phyloP scores from a whole-genome alignment of 2,888 invertebrate species.

The Calliopum simillimum region DNA sequence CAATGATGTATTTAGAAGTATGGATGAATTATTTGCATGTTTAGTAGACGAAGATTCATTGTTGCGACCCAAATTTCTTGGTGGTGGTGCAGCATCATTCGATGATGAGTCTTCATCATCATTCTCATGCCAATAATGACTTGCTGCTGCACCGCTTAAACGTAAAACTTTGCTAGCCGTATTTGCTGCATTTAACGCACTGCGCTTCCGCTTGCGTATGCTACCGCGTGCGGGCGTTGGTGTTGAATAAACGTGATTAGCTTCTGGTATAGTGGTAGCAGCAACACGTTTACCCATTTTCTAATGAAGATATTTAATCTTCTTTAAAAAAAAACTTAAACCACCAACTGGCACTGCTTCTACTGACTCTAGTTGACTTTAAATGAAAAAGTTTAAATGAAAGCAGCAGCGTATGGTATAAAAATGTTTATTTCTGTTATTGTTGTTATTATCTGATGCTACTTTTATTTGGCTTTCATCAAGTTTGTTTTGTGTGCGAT shows the following conservation, averaged over 20 bases:
- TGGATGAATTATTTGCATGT: constrained; percentile 51
- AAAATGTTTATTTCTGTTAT: background rate
- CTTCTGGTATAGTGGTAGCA: constrained; percentile 35
- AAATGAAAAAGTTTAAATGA: background rate
- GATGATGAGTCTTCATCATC: constrained; percentile 62
- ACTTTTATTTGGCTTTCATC: too few relatives aligned
- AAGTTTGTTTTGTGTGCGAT: too few relatives aligned
- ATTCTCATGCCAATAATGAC: constrained; percentile 57
- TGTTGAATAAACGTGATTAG: constrained; percentile 46
- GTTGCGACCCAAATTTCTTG: constrained; percentile 36
- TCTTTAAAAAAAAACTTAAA: background rate
- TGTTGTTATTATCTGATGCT: too few relatives aligned
- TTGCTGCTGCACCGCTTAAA: constrained; percentile 45
- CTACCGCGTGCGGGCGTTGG: constrained; percentile 46
- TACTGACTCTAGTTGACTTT: too few relatives aligned
- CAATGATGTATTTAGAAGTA: constrained; percentile 51
- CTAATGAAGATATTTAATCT: background rate
- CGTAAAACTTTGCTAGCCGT: constrained; percentile 46
- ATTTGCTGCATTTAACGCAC: constrained; percentile 36
- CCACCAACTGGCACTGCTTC: too few relatives aligned
- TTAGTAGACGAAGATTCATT: constrained; percentile 47
- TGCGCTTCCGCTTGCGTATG: constrained; percentile 60
- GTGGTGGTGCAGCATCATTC: constrained; percentile 49
- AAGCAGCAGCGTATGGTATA: background rate
- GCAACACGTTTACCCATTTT: constrained; percentile 62